Evolutionary conservation across 2,888 invertebrate genomes (phyloP).

Genomic region (Agelastica alni): DNA sequence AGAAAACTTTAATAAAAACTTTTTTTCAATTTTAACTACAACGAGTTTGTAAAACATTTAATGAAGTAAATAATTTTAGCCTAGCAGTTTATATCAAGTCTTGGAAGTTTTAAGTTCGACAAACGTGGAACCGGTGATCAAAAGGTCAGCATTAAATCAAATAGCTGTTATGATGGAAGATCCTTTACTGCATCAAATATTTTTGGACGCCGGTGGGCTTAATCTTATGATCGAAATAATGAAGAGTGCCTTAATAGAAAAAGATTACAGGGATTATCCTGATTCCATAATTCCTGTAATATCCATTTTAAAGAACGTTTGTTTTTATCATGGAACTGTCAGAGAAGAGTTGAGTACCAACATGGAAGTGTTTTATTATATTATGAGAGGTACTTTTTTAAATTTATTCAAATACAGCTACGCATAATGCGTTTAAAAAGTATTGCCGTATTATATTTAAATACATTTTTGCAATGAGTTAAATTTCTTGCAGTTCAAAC

Average conservation of each 20-base stretch:
- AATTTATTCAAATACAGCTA: too few species aligned
- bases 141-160: slow-evolving; percentile 70
- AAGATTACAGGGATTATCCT: slow-evolving; percentile 58
- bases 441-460: too few species aligned
- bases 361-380: slow-evolving; percentile 55
- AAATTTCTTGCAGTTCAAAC: too few species aligned
- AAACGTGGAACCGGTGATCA: slow-evolving; percentile 66
- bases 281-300: slow-evolving; percentile 60
- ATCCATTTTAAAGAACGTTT: slow-evolving; percentile 58
- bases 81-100: slow-evolving; percentile 58
- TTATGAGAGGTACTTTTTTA: slow-evolving; percentile 56
- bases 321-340: slow-evolving; percentile 61
- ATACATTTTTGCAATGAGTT: too few species aligned
- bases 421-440: too few species aligned
- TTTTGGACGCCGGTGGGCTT: slow-evolving; percentile 64
- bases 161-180: slow-evolving; percentile 70
- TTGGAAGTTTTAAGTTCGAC: slow-evolving; percentile 52
- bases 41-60: too few species aligned
- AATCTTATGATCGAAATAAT: slow-evolving; percentile 59
- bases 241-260: slow-evolving; percentile 55
- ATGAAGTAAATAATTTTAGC: slow-evolving; percentile 55
- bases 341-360: slow-evolving; percentile 62
- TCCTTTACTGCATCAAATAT: slow-evolving; percentile 63
- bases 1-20: too few species aligned
- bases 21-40: too few species aligned